Base-by-base conservation (phyloP, 2,797 vertebrate genomes). In the Cirrhinus molitorella region DNA sequence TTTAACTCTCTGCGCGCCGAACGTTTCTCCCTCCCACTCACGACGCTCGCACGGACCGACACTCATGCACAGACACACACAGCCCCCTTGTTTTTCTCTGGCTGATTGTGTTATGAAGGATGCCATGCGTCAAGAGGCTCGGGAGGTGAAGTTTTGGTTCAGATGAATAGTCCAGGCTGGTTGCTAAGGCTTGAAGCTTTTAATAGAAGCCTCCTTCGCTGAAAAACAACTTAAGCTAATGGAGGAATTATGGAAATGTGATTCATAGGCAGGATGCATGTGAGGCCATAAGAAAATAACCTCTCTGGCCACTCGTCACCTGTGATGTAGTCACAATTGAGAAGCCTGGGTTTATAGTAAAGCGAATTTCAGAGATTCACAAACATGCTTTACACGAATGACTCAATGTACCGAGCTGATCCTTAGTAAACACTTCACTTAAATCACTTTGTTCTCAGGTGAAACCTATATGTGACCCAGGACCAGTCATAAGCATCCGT, bases 121-220 rank as follows among this genome's bases (percentile, higher is more conserved):
- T 67, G 59, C 4, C 34, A 10, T 40, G 71, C 59, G 14, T 65
- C 45, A 49, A 47, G 77, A 75, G 65, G 11, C 17, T 31, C 14
- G 4, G 12, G 79, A 76, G 59, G 51, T 63, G 23, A 76, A 72
- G 65, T 34, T 47, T 55, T 70, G 53, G 61, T 67, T 51, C 12
- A 79, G 57, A 57, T 78, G 28, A 53, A 31, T 55, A 61, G 68
- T 34, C 68, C 55, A 19, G 19, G 61, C 59, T 51, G 4, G 31
- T 79, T 85, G 79, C 40, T 75, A 78, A 65, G 53, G 72, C 19
- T 70, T 40, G 53, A 65, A 1, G 13, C 79, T 81, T 80, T 80
- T 81, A 81, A 68, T 83, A 85, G 76, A 85, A 79, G 74, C 83
- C 79, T 81, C 73, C 82, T 14, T 59, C n/a, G 5, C 57, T 82